phyloP scores from a whole-genome alignment of 2,797 vertebrate species.

The Halcyon badia region DNA sequence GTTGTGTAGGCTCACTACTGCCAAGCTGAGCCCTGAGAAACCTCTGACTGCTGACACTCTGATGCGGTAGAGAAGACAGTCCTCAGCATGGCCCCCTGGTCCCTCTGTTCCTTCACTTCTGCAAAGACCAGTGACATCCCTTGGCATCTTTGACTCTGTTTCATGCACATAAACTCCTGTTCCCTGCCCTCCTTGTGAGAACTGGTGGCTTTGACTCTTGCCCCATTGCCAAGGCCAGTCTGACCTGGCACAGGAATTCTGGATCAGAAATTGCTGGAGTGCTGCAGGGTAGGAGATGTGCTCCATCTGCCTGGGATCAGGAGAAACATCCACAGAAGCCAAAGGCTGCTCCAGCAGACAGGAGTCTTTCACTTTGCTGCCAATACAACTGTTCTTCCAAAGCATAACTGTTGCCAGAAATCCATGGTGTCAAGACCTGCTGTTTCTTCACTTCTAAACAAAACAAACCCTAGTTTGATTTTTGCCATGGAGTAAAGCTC shows the following conservation, averaged over 20 bases:
- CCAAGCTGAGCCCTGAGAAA: not conserved
- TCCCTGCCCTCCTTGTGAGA: not conserved
- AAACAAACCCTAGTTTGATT: constrained; percentile 28
- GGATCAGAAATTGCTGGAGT: not conserved
- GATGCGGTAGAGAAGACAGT: not conserved
- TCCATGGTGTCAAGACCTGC: constrained; percentile 18
- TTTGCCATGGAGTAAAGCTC: constrained; percentile 4
- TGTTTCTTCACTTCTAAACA: not conserved
- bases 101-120: not conserved
- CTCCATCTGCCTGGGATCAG: constrained; percentile 46
- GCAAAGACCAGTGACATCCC: not conserved
- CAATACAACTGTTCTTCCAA: constrained; percentile 63
- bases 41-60: not conserved
- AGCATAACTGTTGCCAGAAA: constrained; percentile 13
- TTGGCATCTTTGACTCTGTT: not conserved
- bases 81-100: not conserved
- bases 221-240: rapidly evolving
- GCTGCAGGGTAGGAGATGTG: rapidly evolving
- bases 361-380: constrained; percentile 13
- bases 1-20: not conserved
- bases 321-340: not conserved
- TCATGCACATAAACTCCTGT: not conserved
- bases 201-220: not conserved
- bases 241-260: not conserved
- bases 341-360: constrained; percentile 31